phyloP scores from a whole-genome alignment of 2,888 invertebrate genomes.

The Apamea anceps region DNA sequence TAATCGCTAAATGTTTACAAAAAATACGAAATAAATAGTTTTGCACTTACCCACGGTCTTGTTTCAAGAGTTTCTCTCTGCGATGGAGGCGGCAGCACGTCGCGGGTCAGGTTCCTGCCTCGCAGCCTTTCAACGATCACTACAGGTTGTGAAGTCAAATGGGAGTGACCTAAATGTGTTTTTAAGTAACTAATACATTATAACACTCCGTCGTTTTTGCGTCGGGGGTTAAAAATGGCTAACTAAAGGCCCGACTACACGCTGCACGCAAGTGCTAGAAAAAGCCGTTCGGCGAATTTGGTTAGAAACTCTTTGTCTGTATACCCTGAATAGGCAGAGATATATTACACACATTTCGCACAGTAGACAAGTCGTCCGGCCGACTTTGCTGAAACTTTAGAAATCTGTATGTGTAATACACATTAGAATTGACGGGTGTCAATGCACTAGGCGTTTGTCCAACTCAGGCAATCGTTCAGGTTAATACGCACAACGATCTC shows the following conservation, averaged over 20 bases:
- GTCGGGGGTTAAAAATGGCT: no score
- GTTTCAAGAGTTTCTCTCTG: not conserved
- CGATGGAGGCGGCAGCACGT: not conserved
- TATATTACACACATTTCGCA: not conserved
- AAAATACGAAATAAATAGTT: conserved; percentile 1
- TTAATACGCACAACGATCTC: not conserved
- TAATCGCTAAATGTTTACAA: not conserved
- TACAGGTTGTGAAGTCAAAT: conserved; percentile 63
- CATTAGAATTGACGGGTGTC: no score
- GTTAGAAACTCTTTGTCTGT: not conserved
- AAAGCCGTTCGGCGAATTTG: not conserved
- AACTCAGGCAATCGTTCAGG: no score
- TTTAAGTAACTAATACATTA: conserved; percentile 22
- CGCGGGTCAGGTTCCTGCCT: not conserved
- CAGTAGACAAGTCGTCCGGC: no score
- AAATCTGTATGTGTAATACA: not conserved
- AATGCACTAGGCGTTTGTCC: no score
- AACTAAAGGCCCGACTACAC: conserved; percentile 13
- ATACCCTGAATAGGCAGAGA: not conserved
- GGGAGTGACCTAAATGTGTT: conserved; percentile 65
- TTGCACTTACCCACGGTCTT: conserved; percentile 7
- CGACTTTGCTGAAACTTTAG: no score
- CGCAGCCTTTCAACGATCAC: conserved; percentile 66
- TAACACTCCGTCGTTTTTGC: no score
- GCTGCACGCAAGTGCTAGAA: not conserved